A percentile compares a stretch with the other conserved stretches of the same genome.
Conservation (phyloP, 2,888 invertebrate species). For the Pediacus dermestoides region DNA sequence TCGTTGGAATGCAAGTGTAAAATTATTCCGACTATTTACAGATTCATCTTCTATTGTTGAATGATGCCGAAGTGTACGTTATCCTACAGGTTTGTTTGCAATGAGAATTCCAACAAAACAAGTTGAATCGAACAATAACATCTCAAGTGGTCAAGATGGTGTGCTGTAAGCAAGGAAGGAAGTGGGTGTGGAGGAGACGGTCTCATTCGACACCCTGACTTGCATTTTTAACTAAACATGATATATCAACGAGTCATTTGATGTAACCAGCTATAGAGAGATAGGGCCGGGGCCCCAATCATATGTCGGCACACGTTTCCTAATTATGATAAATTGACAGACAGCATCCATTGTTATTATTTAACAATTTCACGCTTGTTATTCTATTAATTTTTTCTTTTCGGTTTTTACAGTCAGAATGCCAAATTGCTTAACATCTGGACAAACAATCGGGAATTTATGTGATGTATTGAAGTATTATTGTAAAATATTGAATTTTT, state of each 20-base stretch:
- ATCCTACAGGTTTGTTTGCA: constrained; percentile 12
- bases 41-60: constrained; percentile 13
- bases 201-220: constrained; percentile 39
- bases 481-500: too few relatives aligned
- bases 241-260: constrained; percentile 34
- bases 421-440: too few relatives aligned
- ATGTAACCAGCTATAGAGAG: constrained; percentile 26
- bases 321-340: constrained; percentile 38
- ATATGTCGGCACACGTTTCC: constrained; percentile 31
- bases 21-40: too few relatives aligned
- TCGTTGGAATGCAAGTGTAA: too few relatives aligned
- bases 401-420: constrained; percentile 17
- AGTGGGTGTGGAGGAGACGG: constrained; percentile 26
- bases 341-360: constrained; percentile 29
- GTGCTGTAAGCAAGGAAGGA: constrained; percentile 21
- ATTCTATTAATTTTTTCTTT: constrained; percentile 22
- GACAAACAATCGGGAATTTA: too few relatives aligned
- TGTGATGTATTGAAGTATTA: too few relatives aligned
- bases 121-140: constrained; percentile 12
- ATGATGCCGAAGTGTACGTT: constrained; percentile 7
- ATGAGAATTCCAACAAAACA: constrained; percentile 10
- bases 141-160: constrained; percentile 18
- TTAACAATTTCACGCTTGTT: constrained; percentile 35
- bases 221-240: constrained; percentile 36
- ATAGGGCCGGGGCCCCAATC: constrained; percentile 2